These are phyloP conservation scores for Cyprinella venusta DNA, from an alignment of 2,797 vertebrate genomes.

Conservation along the genomic window DNA sequence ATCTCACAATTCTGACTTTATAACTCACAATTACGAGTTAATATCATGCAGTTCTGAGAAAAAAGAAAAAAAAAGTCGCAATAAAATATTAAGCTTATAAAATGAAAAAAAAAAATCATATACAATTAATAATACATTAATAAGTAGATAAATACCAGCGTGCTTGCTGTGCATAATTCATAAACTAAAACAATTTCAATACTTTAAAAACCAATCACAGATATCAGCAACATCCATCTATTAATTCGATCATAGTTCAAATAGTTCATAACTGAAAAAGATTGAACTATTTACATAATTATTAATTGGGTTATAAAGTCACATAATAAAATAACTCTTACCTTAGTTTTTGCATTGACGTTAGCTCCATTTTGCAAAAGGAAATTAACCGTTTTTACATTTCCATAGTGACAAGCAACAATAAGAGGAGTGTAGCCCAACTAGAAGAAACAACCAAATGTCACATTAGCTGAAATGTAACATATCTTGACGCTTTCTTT, in stretches of 20 bases:
- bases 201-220: neutral
- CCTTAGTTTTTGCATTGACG: conserved; percentile 91
- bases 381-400: conserved; percentile 95
- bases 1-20: too few relatives aligned
- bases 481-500: neutral
- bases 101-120: neutral
- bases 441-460: conserved; percentile 82
- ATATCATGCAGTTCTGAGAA: too few relatives aligned
- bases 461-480: conserved; percentile 1
- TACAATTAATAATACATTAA: neutral
- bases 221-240: neutral
- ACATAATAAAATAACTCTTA: conserved; percentile 63
- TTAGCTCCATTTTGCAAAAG: conserved; percentile 90
- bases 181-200: neutral
- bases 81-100: neutral
- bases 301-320: neutral
- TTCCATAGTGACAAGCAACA: conserved; percentile 97
- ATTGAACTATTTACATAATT: neutral
- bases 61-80: too few relatives aligned
- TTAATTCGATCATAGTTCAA: neutral
- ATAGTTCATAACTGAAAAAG: neutral
- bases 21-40: too few relatives aligned
- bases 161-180: neutral
- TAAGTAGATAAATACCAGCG: neutral
- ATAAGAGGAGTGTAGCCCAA: conserved; percentile 96